Conservation (phyloP, 2,888 invertebrate species). For the Argynnis bischoffii region DNA sequence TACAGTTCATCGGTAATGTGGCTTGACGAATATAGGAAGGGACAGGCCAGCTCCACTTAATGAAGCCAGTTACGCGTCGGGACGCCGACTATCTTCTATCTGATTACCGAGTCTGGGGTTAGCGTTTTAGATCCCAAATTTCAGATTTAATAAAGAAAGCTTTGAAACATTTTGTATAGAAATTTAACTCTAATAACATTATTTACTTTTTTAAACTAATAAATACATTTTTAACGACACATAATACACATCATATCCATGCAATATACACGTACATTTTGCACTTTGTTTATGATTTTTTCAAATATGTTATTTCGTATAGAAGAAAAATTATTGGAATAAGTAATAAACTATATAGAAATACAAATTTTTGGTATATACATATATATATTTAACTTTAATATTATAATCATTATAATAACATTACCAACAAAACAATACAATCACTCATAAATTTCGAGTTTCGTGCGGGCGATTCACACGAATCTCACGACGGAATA, state of each 20-base stretch:
- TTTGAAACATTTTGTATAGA: background rate
- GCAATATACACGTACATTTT: no score
- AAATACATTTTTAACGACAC: no score
- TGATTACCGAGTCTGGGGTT: slow-evolving; percentile 21
- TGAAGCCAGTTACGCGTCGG: slow-evolving; percentile 57
- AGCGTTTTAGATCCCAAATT: slow-evolving; percentile 17
- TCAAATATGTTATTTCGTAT: no score
- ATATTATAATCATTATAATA: slow-evolving; percentile 4
- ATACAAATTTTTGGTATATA: no score
- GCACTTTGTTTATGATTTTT: no score
- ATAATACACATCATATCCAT: no score
- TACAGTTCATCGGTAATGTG: slow-evolving; percentile 27
- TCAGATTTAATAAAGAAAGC: slow-evolving; percentile 3
- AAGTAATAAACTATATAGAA: no score
- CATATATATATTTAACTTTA: background rate
- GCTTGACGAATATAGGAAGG: slow-evolving; percentile 39
- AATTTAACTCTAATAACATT: no score
- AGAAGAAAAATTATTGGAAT: no score
- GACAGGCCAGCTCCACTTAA: slow-evolving; percentile 54
- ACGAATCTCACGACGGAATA: slow-evolving; percentile 29
- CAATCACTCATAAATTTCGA: slow-evolving; percentile 28
- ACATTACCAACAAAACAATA: slow-evolving; percentile 10
- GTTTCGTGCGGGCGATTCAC: slow-evolving; percentile 30
- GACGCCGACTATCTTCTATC: slow-evolving; percentile 27
- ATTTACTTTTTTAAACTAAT: no score